Conservation (phyloP, 2,113 vertebrate genomes). For the Limnothrissa miodon region DNA sequence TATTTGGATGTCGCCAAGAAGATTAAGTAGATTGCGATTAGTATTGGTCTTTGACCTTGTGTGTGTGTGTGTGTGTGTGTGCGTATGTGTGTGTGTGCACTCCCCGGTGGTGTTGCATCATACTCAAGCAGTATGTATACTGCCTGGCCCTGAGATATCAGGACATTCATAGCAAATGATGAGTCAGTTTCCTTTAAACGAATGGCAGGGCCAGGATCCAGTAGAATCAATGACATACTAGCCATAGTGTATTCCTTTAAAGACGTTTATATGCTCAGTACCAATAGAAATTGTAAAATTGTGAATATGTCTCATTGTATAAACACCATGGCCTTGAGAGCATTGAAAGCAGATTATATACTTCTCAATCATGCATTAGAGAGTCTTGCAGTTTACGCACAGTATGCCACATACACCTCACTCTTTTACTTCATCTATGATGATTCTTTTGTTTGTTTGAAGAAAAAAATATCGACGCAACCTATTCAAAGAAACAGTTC, state of each 20-base stretch:
- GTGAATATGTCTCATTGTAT: neutral
- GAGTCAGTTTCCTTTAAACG: conserved; percentile 16
- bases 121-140: neutral
- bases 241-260: neutral
- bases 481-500: neutral
- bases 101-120: conserved; percentile 39
- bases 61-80: conserved; percentile 19
- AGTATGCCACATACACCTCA: neutral
- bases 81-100: conserved; percentile 20
- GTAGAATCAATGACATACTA: neutral
- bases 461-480: neutral
- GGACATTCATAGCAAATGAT: neutral
- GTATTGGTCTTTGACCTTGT: neutral
- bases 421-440: neutral
- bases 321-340: conserved; percentile 16
- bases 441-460: neutral
- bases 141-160: neutral
- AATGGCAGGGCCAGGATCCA: conserved; percentile 31
- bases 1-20: conserved; percentile 87
- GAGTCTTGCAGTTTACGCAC: neutral
- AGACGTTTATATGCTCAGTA: neutral
- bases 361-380: neutral
- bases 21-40: conserved; percentile 72
- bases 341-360: neutral
- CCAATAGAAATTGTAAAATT: neutral